A percentile compares a stretch with the other conserved stretches of the same genome.
These are phyloP conservation scores for Phacellophora camtschatica DNA, from an alignment of 30 jellyfish, hydroid and myxozoan species.

Conservation along the genomic window DNA sequence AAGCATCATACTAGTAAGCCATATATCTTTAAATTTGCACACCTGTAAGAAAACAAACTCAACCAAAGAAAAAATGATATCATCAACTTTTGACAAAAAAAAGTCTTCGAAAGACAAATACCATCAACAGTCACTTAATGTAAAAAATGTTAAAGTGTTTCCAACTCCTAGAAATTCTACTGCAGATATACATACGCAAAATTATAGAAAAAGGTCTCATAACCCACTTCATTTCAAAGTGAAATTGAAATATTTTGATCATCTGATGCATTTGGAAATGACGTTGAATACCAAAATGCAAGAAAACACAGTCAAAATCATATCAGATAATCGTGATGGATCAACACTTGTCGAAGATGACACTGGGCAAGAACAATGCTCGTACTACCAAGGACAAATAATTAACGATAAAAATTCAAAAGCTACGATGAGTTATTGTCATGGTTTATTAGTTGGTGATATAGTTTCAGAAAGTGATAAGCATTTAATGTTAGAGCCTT, in stretches of 20 bases:
- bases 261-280: background rate
- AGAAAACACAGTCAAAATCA: background rate
- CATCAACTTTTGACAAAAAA: too few relatives aligned
- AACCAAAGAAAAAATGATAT: too few relatives aligned
- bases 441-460: background rate
- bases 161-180: too few relatives aligned
- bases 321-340: background rate
- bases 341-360: background rate
- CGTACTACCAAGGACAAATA: background rate
- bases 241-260: background rate
- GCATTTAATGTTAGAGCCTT: background rate
- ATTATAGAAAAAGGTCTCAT: too few relatives aligned
- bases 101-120: too few relatives aligned
- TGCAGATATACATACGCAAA: too few relatives aligned
- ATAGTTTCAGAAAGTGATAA: background rate
- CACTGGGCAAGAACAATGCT: background rate
- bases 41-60: too few relatives aligned
- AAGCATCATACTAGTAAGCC: too few relatives aligned
- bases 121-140: too few relatives aligned
- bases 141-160: too few relatives aligned
- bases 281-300: background rate
- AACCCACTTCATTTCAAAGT: background rate
- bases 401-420: background rate
- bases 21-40: too few relatives aligned
- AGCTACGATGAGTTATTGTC: conserved; percentile 6